Percentiles rank a stretch among this genome's conserved stretches.
Conservation (phyloP, 2,797 vertebrate species). For the Choloepus didactylus region DNA sequence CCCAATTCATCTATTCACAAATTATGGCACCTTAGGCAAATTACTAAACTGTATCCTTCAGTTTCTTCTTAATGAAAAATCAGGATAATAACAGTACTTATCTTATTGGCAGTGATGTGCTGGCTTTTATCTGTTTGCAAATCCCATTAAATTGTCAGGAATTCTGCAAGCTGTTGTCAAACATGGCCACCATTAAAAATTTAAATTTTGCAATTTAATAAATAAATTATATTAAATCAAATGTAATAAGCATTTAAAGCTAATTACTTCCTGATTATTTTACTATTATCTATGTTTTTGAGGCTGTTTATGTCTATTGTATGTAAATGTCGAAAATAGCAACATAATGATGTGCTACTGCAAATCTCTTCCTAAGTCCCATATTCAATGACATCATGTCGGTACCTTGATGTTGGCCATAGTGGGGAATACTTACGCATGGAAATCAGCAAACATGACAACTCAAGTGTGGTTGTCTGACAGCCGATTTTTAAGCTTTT, state of each 20-base stretch:
- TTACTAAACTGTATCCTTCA: background rate
- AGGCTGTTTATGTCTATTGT: background rate
- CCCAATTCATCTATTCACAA: background rate
- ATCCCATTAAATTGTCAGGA: slow-evolving; percentile 21
- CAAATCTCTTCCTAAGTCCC: background rate
- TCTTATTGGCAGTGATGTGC: background rate
- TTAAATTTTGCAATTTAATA: slow-evolving; percentile 29
- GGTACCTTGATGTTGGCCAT: slow-evolving; percentile 23
- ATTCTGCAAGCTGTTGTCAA: slow-evolving; percentile 43
- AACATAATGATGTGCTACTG: background rate
- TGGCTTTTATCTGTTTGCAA: background rate
- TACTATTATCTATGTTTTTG: background rate
- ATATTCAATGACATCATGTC: background rate
- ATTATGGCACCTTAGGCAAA: background rate
- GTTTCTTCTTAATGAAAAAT: slow-evolving; percentile 57
- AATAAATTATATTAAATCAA: slow-evolving; percentile 1
- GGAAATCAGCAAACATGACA: slow-evolving; percentile 4
- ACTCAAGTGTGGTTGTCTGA: background rate
- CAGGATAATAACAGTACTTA: background rate
- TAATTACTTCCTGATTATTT: slow-evolving; percentile 46
- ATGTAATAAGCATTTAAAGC: slow-evolving; percentile 29
- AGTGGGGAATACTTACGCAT: background rate
- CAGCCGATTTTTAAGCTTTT: slow-evolving; percentile 27
- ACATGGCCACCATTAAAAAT: slow-evolving; percentile 12
- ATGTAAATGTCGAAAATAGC: background rate